phyloP scores from a whole-genome alignment of 2,888 invertebrate genomes.

The Caenorhabditis becei region DNA sequence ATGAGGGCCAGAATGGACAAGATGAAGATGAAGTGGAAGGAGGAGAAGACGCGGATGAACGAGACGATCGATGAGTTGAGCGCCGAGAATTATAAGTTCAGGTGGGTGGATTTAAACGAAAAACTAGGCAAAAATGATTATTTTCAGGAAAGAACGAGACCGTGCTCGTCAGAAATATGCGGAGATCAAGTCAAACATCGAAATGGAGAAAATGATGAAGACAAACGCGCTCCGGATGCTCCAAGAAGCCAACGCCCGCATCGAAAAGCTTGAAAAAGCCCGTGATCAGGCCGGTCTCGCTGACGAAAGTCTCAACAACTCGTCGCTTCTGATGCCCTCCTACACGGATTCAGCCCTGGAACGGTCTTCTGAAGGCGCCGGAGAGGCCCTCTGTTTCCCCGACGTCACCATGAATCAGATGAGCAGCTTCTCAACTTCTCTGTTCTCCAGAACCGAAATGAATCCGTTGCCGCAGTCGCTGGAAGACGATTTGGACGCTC shows the following conservation, averaged over 20 bases:
- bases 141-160: constrained; percentile 52
- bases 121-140: neutral
- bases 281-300: constrained; percentile 21
- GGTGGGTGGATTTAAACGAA: constrained; percentile 11
- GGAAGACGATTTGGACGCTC: constrained; percentile 61
- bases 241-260: constrained; percentile 51
- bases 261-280: constrained; percentile 31
- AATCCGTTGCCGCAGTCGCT: constrained; percentile 52
- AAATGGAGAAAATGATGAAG: constrained; percentile 50
- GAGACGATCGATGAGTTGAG: constrained; percentile 49
- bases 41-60: constrained; percentile 42
- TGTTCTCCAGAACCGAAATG: constrained; percentile 1
- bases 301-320: constrained; percentile 55
- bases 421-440: too few relatives aligned
- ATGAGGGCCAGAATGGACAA: constrained; percentile 47
- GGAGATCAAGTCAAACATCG: constrained; percentile 39
- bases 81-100: constrained; percentile 49
- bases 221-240: constrained; percentile 53
- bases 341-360: constrained; percentile 23
- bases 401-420: neutral
- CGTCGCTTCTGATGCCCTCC: constrained; percentile 47
- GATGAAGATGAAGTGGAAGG: constrained; percentile 47
- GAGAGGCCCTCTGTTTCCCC: constrained; percentile 55
- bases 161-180: constrained; percentile 43
- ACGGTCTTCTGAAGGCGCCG: constrained; percentile 55